phyloP scores from a whole-genome alignment of 2,113 vertebrate species.

The Rhea americana region DNA sequence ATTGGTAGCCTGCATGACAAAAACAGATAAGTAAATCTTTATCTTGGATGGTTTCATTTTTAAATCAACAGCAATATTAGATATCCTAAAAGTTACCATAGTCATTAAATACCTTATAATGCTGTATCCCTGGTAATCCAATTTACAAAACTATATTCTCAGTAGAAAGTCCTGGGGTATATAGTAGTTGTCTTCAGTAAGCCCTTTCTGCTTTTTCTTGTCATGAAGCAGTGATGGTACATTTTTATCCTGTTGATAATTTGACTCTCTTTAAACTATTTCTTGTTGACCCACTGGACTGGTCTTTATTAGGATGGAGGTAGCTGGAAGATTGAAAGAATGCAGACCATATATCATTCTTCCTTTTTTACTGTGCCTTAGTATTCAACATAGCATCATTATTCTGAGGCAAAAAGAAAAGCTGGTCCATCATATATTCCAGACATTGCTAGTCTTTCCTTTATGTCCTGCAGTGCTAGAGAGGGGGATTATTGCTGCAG shows the following conservation, averaged over 20 bases:
- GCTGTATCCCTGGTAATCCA: slow-evolving; percentile 71
- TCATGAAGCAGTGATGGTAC: slow-evolving; percentile 63
- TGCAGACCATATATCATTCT: slow-evolving; percentile 65
- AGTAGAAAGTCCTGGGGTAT: slow-evolving; percentile 74
- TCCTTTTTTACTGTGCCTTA: slow-evolving; percentile 75
- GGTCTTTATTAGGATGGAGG: slow-evolving; percentile 67
- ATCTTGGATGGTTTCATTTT: slow-evolving; percentile 47
- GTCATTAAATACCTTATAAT: slow-evolving; percentile 76
- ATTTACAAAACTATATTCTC: slow-evolving; percentile 75
- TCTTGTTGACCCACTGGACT: slow-evolving; percentile 66
- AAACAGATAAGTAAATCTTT: slow-evolving; percentile 36
- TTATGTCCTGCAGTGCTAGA: slow-evolving; percentile 74
- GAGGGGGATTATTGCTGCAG: slow-evolving; percentile 80
- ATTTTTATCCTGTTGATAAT: slow-evolving; percentile 75
- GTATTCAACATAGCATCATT: slow-evolving; percentile 80
- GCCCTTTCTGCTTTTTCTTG: slow-evolving; percentile 69
- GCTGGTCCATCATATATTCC: slow-evolving; percentile 81
- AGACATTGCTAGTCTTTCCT: slow-evolving; percentile 76
- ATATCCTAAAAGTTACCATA: slow-evolving; percentile 74
- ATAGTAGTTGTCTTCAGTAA: slow-evolving; percentile 71
- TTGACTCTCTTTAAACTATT: slow-evolving; percentile 80
- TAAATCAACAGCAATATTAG: slow-evolving; percentile 53
- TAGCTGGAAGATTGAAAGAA: slow-evolving; percentile 68
- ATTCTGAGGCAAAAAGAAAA: slow-evolving; percentile 82
- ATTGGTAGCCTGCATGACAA: slow-evolving; percentile 25